These are phyloP conservation scores for Vulpes vulpes DNA, from an alignment of 2,113 vertebrate genomes.

Conservation along the genomic window DNA sequence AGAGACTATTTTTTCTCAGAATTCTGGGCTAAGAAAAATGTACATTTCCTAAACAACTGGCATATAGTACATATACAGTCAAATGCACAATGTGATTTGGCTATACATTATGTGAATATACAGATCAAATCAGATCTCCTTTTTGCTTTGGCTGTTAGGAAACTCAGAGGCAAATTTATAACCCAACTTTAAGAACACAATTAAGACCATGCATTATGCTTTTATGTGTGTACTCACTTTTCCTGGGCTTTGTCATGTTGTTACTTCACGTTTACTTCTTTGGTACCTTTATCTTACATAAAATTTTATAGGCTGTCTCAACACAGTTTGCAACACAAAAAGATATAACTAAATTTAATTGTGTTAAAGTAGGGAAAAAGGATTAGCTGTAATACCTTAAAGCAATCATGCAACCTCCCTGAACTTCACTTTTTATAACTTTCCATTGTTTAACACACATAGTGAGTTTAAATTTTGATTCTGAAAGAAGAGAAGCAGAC, in stretches of 20 bases:
- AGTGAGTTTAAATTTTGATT: constrained; percentile 46
- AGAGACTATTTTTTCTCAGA: constrained; percentile 7
- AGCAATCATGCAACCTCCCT: not conserved
- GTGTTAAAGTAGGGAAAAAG: not conserved
- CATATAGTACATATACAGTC: not conserved
- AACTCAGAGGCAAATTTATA: not conserved
- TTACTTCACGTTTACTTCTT: not conserved
- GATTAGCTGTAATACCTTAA: not conserved
- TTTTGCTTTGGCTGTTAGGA: constrained; percentile 28
- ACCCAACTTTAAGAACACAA: not conserved
- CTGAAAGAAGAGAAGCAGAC: not conserved
- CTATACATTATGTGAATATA: not conserved
- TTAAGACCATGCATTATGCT: not conserved
- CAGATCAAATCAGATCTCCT: not conserved
- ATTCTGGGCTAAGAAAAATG: constrained; percentile 3
- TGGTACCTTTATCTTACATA: not conserved
- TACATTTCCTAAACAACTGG: not conserved
- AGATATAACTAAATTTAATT: constrained; percentile 45
- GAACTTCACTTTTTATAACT: constrained; percentile 47
- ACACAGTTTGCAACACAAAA: not conserved
- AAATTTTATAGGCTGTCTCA: not conserved
- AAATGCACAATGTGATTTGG: not conserved
- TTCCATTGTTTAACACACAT: constrained; percentile 6
- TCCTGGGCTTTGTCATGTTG: not conserved
- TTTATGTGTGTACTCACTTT: not conserved